These are phyloP conservation scores for Melierax canorus DNA, from an alignment of 2,113 vertebrate species.

Conservation along the genomic window DNA sequence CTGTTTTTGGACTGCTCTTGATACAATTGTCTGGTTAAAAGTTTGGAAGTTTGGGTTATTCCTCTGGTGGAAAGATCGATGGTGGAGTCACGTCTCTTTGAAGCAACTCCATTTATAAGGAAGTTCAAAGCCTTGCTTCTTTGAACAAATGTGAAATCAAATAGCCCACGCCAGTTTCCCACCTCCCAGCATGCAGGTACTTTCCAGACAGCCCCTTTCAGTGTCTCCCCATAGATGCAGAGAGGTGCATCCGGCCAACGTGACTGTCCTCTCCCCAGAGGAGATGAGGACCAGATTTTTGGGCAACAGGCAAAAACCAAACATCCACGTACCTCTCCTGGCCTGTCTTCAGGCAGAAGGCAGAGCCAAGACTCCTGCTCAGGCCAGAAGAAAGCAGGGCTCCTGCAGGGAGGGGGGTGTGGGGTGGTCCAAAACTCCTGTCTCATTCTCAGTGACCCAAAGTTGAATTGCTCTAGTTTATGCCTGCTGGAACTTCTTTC, in stretches of 20 bases:
- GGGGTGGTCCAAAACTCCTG: not conserved
- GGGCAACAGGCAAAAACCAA: not conserved
- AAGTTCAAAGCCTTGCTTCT: not conserved
- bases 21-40: not conserved
- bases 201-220: not conserved
- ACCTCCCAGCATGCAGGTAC: not conserved
- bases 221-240: not conserved
- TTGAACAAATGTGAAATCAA: not conserved
- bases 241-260: rapidly evolving
- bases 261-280: not conserved
- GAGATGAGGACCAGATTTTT: not conserved
- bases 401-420: not conserved
- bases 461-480: not conserved
- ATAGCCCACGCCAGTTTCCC: not conserved
- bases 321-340: not conserved
- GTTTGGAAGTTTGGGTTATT: not conserved
- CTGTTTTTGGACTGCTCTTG: not conserved
- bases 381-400: not conserved
- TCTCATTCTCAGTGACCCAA: not conserved
- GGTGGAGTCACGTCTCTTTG: not conserved
- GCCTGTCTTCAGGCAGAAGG: not conserved
- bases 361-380: not conserved
- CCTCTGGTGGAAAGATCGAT: not conserved
- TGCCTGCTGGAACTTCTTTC: not conserved
- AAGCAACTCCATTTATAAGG: not conserved